A percentile compares a stretch with the other conserved stretches of the same genome.
Evolutionary conservation across 1,140 invertebrate genomes (phyloP).

Genomic region (Tyrophagus putrescentiae): DNA sequence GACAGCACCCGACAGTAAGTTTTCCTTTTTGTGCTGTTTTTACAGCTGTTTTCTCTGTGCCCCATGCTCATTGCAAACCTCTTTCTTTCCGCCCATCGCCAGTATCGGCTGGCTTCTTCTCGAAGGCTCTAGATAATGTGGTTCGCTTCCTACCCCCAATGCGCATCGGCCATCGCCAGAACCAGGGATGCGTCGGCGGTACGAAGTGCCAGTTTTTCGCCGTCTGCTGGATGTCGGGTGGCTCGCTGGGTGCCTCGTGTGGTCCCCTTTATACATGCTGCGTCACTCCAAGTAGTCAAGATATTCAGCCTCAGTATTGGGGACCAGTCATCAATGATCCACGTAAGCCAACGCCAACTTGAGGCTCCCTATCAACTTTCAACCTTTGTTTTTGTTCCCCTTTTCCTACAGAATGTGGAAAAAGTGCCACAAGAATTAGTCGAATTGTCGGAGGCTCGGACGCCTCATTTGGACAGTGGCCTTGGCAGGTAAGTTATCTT

Average conservation of each 20-base stretch:
- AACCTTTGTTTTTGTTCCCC: not conserved
- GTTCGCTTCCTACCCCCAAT: constrained; percentile 20
- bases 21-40: not conserved
- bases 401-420: constrained; percentile 27
- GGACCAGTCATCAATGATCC: constrained; percentile 56
- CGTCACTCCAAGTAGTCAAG: constrained; percentile 38
- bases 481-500: constrained; percentile 56
- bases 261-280: constrained; percentile 64
- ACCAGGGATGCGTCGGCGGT: constrained; percentile 33
- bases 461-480: constrained; percentile 81
- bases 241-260: constrained; percentile 53
- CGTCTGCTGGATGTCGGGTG: constrained; percentile 75
- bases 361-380: not conserved
- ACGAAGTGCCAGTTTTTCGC: constrained; percentile 75
- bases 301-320: constrained; percentile 36
- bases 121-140: constrained; percentile 22
- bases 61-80: not conserved
- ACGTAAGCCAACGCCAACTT: constrained; percentile 40
- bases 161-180: constrained; percentile 20
- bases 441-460: constrained; percentile 83
- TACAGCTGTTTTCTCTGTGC: not conserved
- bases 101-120: constrained; percentile 17
- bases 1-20: constrained; percentile 19
- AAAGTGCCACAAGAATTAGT: constrained; percentile 52
- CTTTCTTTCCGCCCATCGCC: not conserved